Evolutionary conservation across 2,888 invertebrate genomes (phyloP).

Genomic region (Petrolisthes manimaculis): DNA sequence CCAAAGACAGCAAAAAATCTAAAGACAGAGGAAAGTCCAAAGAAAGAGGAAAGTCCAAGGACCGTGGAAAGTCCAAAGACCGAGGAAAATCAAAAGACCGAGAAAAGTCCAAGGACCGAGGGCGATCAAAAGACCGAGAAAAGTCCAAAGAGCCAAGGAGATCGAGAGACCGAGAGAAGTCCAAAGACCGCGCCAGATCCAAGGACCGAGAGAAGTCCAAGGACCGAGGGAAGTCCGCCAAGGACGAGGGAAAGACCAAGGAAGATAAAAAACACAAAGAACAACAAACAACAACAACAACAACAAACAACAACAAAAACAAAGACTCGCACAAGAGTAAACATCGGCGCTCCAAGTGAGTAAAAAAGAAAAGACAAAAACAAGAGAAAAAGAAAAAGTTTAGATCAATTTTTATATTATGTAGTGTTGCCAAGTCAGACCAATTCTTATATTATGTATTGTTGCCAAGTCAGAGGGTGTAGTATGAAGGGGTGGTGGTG

Average conservation of each 20-base stretch:
- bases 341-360: conserved; percentile 41
- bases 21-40: not conserved
- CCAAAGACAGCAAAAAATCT: not conserved
- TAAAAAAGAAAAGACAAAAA: not conserved
- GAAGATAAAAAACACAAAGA: conserved; percentile 22
- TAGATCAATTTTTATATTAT: not conserved
- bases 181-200: not conserved
- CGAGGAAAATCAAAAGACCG: not conserved
- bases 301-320: conserved; percentile 26
- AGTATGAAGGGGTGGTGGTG: no score
- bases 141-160: not conserved
- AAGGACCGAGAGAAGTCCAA: not conserved
- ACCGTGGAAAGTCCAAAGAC: not conserved
- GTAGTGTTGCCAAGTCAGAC: no score
- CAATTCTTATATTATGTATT: no score
- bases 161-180: not conserved
- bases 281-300: conserved; percentile 34
- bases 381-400: not conserved
- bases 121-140: not conserved
- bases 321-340: conserved; percentile 28
- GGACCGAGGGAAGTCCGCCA: not conserved
- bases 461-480: no score
- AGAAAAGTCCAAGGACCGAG: not conserved
- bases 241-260: conserved; percentile 14
- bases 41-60: conserved; percentile 11